Conservation (phyloP, 2,797 vertebrate genomes). For the Cossypha dichroa region DNA sequence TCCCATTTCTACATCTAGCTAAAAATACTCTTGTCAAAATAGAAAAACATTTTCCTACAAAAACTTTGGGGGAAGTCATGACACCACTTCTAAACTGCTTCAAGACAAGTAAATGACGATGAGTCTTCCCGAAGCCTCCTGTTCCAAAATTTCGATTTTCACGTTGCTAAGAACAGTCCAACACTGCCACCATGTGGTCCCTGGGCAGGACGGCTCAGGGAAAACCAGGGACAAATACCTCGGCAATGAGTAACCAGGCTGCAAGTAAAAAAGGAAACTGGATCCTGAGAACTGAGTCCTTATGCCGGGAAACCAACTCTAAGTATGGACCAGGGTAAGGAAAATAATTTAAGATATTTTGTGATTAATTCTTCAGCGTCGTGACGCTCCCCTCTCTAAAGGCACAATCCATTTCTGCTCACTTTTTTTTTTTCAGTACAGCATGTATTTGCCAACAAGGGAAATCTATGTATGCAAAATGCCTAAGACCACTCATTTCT, state of each 20-base stretch:
- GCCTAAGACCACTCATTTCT: conserved; percentile 14
- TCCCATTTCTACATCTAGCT: conserved; percentile 11
- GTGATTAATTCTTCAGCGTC: background rate
- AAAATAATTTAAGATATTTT: conserved; percentile 26
- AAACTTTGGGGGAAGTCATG: background rate
- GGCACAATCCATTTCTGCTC: conserved; percentile 11
- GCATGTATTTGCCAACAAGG: background rate
- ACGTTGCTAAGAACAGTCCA: background rate
- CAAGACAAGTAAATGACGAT: background rate
- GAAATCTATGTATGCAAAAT: conserved; percentile 20
- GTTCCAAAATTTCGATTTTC: background rate
- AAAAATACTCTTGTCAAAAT: conserved; percentile 64
- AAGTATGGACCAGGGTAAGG: background rate
- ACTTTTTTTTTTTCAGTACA: background rate
- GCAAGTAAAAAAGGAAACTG: background rate
- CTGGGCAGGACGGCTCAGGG: fast-evolving
- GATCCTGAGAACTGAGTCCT: background rate
- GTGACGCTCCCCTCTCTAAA: background rate
- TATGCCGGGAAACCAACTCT: background rate
- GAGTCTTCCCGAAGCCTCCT: background rate
- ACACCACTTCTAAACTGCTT: background rate
- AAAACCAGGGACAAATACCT: background rate
- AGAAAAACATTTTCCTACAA: conserved; percentile 66
- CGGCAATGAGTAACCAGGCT: background rate
- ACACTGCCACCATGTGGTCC: conserved; percentile 71